Conservation (phyloP, 2,888 invertebrate species). For the Chrysodeixis includens region DNA sequence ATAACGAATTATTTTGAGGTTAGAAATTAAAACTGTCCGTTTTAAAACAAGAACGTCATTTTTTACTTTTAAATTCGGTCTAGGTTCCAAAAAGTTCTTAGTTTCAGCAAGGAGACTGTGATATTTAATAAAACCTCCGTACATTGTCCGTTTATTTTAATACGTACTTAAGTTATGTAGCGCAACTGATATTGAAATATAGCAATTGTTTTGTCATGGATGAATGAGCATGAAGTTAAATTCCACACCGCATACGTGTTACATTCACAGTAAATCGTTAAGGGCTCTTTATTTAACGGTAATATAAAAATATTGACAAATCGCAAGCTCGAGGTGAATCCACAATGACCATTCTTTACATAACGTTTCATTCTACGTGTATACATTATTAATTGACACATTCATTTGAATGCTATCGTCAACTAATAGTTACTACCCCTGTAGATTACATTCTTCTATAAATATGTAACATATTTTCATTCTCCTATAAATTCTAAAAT, state of each 20-base stretch:
- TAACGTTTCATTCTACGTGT: slow-evolving; percentile 11
- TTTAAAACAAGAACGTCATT: neutral
- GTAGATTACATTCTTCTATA: neutral
- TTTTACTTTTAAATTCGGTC: neutral
- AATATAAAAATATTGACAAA: slow-evolving; percentile 44
- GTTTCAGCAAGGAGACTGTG: neutral
- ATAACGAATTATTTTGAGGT: neutral
- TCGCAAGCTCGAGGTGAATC: slow-evolving; percentile 32
- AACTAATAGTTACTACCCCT: neutral
- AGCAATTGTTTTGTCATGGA: slow-evolving; percentile 43
- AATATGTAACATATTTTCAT: neutral
- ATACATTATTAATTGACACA: neutral
- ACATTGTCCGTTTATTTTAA: neutral
- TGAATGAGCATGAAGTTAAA: slow-evolving; percentile 32
- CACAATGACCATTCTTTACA: neutral
- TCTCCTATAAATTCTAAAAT: neutral
- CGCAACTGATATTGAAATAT: slow-evolving; percentile 15
- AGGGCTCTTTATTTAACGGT: slow-evolving; percentile 29
- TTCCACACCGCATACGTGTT: slow-evolving; percentile 29
- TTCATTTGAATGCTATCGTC: neutral
- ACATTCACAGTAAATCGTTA: slow-evolving; percentile 37
- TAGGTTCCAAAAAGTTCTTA: neutral
- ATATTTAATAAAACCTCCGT: neutral
- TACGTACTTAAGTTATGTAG: neutral
- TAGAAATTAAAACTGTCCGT: neutral